Base-by-base conservation (phyloP, 2,888 invertebrate genomes). In the Tenthredo livida region DNA sequence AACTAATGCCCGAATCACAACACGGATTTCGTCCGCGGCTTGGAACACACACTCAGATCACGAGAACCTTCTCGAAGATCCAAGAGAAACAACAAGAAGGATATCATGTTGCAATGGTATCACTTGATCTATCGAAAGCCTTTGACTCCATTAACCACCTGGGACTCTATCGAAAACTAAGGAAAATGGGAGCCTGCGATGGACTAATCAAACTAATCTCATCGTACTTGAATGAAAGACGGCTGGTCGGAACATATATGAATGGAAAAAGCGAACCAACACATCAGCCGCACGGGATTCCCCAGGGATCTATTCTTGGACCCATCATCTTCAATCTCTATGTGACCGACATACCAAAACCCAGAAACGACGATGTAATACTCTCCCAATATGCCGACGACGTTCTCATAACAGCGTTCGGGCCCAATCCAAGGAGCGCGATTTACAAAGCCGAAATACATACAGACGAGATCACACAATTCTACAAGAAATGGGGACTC, bases 121-220 rank as follows among this genome's bases (percentile, higher is more conserved):
- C 85, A 17, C 37, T 84, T 25, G 86, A 86, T 72, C 50, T 86
- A 21, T 84, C 83, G 2, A 86, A 86, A 85, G 85, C 85, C 10
- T 86, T 85, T 21, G 85, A 86, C 33, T 80, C 65, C 10, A 86
- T 86, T 58, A 47, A 85, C 65, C 85, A 86, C 21, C 61, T 61
- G 29, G 85, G 75, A 21, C 85, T 86, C 6, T 50, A 70, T 43
- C 75, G 47, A 17, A 86, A 86, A 70, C 15, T 85, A 21, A 83
- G 15, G 10, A 7, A 67, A 29, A 85, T 77, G 54, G 54, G 83
- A 61, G 75, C 80, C 61, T 29, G 37, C 65, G 54, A 70, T 21
- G 70, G 83, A 15, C 72, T 84, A 17, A 86, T 86, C n/a, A 84
- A 86, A 84, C 65, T 78, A 33, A 15, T 86, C 70, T 29, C 65